Percentiles rank a stretch among this genome's conserved stretches.
Conservation (phyloP, 2,797 vertebrate genomes). For the Chelidonichthys spinosus region DNA sequence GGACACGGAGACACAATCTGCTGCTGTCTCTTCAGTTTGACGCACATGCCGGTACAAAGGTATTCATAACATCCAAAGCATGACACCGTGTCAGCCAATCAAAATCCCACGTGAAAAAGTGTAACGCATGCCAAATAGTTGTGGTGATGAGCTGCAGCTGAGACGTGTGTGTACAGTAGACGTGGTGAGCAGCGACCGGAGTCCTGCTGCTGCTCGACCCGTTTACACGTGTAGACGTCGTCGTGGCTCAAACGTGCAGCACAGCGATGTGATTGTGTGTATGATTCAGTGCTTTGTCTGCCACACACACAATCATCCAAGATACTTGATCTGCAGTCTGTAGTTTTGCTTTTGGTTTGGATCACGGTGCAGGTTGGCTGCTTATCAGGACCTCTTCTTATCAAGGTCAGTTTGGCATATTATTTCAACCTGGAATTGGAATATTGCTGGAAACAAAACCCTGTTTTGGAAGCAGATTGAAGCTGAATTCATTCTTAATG, state of each 20-base stretch:
- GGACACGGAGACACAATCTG: too few species aligned
- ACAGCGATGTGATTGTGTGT: not conserved
- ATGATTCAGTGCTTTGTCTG: conserved; percentile 7
- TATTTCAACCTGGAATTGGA: too few species aligned
- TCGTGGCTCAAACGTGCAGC: not conserved
- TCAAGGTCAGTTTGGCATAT: not conserved
- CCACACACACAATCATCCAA: not conserved
- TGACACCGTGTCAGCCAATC: not conserved
- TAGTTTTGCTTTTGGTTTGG: not conserved
- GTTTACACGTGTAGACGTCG: not conserved
- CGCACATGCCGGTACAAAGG: not conserved
- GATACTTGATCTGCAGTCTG: conserved; percentile 4
- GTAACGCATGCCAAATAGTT: conserved; percentile 5
- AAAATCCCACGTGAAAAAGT: not conserved
- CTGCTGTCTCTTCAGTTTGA: not conserved
- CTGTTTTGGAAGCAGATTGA: not conserved
- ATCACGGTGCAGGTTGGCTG: not conserved
- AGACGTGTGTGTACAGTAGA: not conserved
- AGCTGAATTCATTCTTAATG: not conserved
- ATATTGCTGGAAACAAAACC: not conserved
- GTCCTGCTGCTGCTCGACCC: too few species aligned
- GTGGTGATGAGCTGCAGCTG: not conserved
- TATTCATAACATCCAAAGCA: conserved; percentile 31
- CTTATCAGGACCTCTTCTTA: not conserved
- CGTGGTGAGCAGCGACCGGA: not conserved